phyloP scores from a whole-genome alignment of 2,888 invertebrate species.

The Camponotus fellah region DNA sequence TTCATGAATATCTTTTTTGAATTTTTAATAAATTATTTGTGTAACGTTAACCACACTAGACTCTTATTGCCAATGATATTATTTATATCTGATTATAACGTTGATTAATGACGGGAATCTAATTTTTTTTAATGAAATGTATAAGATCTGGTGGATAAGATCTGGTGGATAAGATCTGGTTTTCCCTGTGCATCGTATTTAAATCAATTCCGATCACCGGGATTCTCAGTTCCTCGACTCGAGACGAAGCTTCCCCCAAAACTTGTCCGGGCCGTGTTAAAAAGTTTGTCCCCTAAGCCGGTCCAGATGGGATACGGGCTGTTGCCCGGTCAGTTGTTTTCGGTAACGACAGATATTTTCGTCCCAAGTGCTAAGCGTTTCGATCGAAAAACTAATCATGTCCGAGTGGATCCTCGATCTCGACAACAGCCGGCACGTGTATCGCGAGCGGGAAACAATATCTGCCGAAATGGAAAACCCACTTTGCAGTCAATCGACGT shows the following conservation, averaged over 20 bases:
- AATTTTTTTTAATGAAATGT: neutral
- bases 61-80: no score
- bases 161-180: neutral
- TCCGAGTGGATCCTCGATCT: neutral
- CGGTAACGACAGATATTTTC: neutral
- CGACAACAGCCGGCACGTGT: neutral
- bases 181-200: neutral
- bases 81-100: no score
- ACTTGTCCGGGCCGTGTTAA: neutral
- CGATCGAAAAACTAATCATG: slow-evolving; percentile 42
- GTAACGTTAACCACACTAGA: no score
- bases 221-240: neutral
- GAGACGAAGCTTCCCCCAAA: neutral
- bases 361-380: neutral
- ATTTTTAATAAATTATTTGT: no score
- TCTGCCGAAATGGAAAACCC: slow-evolving; percentile 28
- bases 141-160: no score
- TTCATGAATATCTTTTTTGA: no score
- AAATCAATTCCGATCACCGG: neutral
- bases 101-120: neutral
- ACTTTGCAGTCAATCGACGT: slow-evolving; percentile 5
- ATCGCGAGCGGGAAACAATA: slow-evolving; percentile 4
- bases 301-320: neutral
- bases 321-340: neutral
- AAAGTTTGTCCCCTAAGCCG: neutral